phyloP scores from a whole-genome alignment of 2,113 vertebrate genomes.

The Amazona guildingii region DNA sequence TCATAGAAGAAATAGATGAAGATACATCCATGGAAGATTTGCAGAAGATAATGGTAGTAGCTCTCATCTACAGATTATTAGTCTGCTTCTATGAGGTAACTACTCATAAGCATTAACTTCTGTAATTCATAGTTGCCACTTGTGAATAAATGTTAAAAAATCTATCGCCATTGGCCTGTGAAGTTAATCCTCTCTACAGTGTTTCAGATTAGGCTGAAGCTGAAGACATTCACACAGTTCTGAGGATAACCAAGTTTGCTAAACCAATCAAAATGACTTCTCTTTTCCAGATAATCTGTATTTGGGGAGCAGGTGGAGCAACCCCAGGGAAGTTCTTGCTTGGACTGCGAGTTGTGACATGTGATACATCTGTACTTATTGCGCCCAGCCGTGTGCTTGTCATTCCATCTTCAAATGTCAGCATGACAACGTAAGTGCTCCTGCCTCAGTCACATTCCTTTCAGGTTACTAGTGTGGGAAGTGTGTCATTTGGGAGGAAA shows the following conservation, averaged over 20 bases:
- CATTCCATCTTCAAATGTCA: slow-evolving; percentile 90
- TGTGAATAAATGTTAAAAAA: background rate
- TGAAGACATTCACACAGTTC: background rate
- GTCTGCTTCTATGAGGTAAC: slow-evolving; percentile 95
- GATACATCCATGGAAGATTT: slow-evolving; percentile 95
- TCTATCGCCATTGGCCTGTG: background rate
- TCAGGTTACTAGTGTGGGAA: background rate
- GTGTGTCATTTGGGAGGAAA: background rate
- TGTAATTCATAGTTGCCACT: background rate
- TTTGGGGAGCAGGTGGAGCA: slow-evolving; percentile 94
- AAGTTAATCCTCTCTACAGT: background rate
- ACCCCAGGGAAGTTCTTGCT: slow-evolving; percentile 96
- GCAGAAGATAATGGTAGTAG: slow-evolving; percentile 96
- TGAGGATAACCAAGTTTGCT: background rate
- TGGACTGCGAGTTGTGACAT: slow-evolving; percentile 89
- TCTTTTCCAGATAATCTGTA: slow-evolving; percentile 87
- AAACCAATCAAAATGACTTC: background rate
- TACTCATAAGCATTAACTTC: background rate
- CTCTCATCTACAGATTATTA: slow-evolving; percentile 91
- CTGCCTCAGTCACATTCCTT: background rate
- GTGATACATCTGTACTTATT: slow-evolving; percentile 88
- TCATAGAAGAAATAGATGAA: slow-evolving; percentile 97
- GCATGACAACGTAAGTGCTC: slow-evolving; percentile 90
- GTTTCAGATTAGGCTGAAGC: background rate
- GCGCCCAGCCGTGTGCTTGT: slow-evolving; percentile 91